Conservation (phyloP, 2,113 vertebrate genomes). For the Clarias batrachus region DNA sequence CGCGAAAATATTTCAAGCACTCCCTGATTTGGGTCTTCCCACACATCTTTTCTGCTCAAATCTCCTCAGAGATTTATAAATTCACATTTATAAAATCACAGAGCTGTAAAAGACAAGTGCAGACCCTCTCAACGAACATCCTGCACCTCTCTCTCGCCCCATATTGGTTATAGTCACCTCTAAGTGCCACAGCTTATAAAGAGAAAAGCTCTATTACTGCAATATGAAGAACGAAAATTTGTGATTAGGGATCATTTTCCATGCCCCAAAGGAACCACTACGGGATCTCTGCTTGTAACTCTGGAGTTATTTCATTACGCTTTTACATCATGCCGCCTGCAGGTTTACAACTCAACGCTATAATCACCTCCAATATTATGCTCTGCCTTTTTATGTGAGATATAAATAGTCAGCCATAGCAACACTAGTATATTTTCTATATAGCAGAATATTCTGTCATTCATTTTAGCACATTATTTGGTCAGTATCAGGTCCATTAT, state of each 20-base stretch:
- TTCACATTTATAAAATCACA: slow-evolving; percentile 29
- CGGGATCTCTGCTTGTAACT: slow-evolving; percentile 30
- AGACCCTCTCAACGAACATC: slow-evolving; percentile 1
- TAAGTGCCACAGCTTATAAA: slow-evolving; percentile 43
- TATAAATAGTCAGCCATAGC: neutral
- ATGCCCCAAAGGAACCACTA: slow-evolving; percentile 15
- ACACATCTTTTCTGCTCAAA: neutral
- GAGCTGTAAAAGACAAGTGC: slow-evolving; percentile 40
- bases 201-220: slow-evolving; percentile 36
- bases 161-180: slow-evolving; percentile 25
- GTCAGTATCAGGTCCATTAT: neutral
- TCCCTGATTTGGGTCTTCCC: neutral
- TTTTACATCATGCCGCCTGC: slow-evolving; percentile 31
- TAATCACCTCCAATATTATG: slow-evolving; percentile 15
- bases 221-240: slow-evolving; percentile 37
- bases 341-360: slow-evolving; percentile 36
- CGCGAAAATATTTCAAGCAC: neutral
- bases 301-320: slow-evolving; percentile 31
- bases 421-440: neutral
- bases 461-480: neutral
- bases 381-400: slow-evolving; percentile 20
- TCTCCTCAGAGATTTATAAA: neutral
- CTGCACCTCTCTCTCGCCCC: neutral
- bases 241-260: slow-evolving; percentile 41
- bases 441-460: neutral